These are phyloP conservation scores for Melinopterus prodromus DNA, from an alignment of 2,888 invertebrate genomes.

Conservation along the genomic window DNA sequence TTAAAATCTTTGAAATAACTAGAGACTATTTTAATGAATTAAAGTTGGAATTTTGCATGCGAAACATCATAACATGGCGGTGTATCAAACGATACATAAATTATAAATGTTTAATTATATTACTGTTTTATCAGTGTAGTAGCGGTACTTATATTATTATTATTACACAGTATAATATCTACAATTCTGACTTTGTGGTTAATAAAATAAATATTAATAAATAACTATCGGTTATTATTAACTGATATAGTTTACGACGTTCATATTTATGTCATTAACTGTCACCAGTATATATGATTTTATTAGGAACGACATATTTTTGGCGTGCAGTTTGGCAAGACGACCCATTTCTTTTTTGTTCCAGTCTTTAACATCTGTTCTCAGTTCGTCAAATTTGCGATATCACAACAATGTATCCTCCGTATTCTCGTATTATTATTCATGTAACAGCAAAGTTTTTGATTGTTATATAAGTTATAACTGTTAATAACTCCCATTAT, in stretches of 20 bases:
- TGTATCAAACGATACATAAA: background rate
- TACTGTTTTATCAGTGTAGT: no score
- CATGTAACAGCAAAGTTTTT: background rate
- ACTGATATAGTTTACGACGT: no score
- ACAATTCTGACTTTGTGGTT: no score
- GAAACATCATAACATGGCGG: background rate
- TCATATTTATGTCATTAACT: no score
- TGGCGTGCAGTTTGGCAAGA: background rate
- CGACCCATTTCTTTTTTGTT: background rate
- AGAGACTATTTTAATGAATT: background rate
- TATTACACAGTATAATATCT: no score
- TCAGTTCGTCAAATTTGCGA: background rate
- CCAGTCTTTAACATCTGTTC: background rate
- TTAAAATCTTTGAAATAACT: background rate
- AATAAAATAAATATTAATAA: no score
- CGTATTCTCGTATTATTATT: background rate
- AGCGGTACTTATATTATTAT: no score
- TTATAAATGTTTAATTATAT: background rate
- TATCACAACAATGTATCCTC: background rate
- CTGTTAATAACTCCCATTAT: background rate
- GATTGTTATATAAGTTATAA: no score
- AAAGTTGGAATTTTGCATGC: background rate
- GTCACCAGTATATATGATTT: background rate
- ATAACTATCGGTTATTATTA: no score
- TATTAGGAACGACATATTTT: background rate